Conservation (phyloP, 2,797 vertebrate genomes). For the Coendou prehensilis region DNA sequence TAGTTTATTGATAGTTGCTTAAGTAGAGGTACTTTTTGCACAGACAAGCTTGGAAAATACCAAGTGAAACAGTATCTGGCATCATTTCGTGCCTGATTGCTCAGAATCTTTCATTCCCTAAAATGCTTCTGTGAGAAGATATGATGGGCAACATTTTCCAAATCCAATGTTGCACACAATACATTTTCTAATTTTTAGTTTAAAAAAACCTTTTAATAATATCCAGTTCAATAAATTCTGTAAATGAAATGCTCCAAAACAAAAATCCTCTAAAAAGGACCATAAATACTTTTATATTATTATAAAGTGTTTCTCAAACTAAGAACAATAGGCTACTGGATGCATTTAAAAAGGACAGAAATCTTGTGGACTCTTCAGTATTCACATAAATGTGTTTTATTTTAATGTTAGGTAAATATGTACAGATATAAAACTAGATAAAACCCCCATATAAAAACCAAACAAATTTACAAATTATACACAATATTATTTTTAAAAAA, state of each 20-base stretch:
- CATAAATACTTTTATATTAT: background rate
- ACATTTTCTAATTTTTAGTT: background rate
- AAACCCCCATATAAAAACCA: background rate
- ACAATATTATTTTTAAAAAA: background rate
- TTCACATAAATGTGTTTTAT: constrained; percentile 25
- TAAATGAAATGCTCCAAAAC: constrained; percentile 25
- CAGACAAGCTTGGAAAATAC: background rate
- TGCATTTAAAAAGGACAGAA: constrained; percentile 40
- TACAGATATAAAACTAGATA: background rate
- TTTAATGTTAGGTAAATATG: constrained; percentile 5
- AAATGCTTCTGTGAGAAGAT: constrained; percentile 27
- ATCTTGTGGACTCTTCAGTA: background rate
- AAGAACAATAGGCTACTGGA: background rate
- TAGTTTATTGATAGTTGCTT: background rate
- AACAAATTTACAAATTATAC: constrained; percentile 2
- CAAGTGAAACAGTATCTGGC: background rate
- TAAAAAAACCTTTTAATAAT: background rate
- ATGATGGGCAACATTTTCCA: background rate
- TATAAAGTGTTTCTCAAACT: constrained; percentile 28
- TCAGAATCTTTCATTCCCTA: constrained; percentile 36
- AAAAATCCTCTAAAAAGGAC: background rate
- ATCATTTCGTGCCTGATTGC: background rate
- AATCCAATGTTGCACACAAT: background rate
- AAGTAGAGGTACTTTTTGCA: background rate
- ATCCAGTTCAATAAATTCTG: constrained; percentile 42